phyloP scores from a whole-genome alignment of 2,797 vertebrate genomes.

The Pangasius sanitwongsei region DNA sequence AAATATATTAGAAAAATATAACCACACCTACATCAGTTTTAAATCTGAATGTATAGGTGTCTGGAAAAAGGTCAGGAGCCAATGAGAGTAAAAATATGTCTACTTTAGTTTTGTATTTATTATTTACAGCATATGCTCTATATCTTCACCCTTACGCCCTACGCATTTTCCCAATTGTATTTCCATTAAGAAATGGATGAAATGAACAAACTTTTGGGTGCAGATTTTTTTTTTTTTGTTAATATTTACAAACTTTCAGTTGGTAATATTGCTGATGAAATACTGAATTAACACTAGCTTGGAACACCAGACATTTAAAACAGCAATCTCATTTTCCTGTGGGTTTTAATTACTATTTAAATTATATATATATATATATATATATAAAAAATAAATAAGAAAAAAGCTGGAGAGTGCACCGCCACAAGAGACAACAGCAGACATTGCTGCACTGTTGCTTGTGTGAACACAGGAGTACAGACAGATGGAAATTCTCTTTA shows the following conservation, averaged over 20 bases:
- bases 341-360: not conserved
- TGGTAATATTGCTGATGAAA: not conserved
- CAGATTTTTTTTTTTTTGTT: not conserved
- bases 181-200: not conserved
- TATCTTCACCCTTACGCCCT: not conserved
- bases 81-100: not conserved
- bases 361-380: not conserved
- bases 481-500: slow-evolving; percentile 15
- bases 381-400: not conserved
- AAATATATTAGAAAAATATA: no score
- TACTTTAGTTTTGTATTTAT: not conserved
- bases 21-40: not conserved
- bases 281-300: not conserved
- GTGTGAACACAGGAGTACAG: not conserved
- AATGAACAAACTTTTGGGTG: not conserved
- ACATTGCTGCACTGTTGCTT: no score
- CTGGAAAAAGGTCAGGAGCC: not conserved
- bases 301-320: not conserved
- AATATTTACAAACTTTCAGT: not conserved
- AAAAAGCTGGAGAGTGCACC: not conserved
- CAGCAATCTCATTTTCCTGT: not conserved
- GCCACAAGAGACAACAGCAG: not conserved
- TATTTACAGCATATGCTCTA: not conserved
- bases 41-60: not conserved
- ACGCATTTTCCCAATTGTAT: not conserved